Conservation (phyloP, 2,888 invertebrate genomes). For the Aphrophora alni region DNA sequence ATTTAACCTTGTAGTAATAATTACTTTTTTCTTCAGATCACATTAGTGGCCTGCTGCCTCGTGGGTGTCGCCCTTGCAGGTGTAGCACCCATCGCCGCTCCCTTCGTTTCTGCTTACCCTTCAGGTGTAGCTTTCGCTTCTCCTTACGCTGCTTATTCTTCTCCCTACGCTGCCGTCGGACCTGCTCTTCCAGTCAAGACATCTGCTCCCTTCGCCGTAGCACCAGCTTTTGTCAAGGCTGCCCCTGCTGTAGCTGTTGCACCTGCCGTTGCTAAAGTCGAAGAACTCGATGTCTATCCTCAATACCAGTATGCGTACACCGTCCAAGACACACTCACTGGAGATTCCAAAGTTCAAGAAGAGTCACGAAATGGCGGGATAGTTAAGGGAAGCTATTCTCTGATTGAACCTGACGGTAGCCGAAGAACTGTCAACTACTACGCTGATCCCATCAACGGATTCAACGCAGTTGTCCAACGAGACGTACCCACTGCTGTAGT, state of each 20-base stretch:
- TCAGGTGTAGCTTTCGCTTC: conserved; percentile 38
- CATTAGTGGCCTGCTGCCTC: conserved; percentile 21
- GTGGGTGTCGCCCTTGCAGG: conserved; percentile 21
- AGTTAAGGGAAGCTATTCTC: conserved; percentile 55
- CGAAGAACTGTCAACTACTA: conserved; percentile 56
- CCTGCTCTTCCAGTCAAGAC: conserved; percentile 31
- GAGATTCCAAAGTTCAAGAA: conserved; percentile 53
- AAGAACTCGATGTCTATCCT: conserved; percentile 48
- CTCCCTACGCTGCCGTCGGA: conserved; percentile 40
- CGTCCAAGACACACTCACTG: conserved; percentile 52
- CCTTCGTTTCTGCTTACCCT: conserved; percentile 28
- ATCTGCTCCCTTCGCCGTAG: conserved; percentile 40
- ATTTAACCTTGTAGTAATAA: too few relatives aligned
- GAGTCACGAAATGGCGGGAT: conserved; percentile 54
- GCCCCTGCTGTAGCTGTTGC: conserved; percentile 37
- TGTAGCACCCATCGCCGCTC: conserved; percentile 33
- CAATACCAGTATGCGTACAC: conserved; percentile 50
- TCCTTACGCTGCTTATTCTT: conserved; percentile 37
- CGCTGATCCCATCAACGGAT: conserved; percentile 56
- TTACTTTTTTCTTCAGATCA: not conserved
- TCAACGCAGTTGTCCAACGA: conserved; percentile 55
- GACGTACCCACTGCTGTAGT: conserved; percentile 49
- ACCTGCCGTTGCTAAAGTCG: conserved; percentile 40
- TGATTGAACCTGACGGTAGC: conserved; percentile 43
- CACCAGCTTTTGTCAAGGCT: conserved; percentile 40